A percentile compares a stretch with the other conserved stretches of the same genome.
phyloP scores from a whole-genome alignment of 2,113 vertebrate genomes.

The Malurus elegans region DNA sequence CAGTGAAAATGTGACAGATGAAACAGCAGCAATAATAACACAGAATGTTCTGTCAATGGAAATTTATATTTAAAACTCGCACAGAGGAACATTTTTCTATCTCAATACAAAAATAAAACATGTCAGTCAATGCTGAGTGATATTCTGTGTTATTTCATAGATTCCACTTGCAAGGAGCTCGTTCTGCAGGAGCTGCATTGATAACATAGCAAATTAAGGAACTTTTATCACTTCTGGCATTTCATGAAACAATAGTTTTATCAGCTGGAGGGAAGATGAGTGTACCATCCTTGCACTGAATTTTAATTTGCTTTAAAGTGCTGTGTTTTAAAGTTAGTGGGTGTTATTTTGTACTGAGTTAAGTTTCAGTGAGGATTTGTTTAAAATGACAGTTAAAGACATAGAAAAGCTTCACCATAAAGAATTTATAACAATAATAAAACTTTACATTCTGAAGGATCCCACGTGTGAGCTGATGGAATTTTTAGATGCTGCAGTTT shows the following conservation, averaged over 20 bases:
- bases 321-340: not conserved
- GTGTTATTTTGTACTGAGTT: not conserved
- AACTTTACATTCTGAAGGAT: not conserved
- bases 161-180: not conserved
- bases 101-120: slow-evolving; percentile 37
- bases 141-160: not conserved
- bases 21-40: slow-evolving; percentile 18
- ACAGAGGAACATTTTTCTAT: not conserved
- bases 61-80: slow-evolving; percentile 11
- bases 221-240: not conserved
- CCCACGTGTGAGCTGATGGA: not conserved
- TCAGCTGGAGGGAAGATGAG: not conserved
- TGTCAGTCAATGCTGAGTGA: slow-evolving; percentile 14
- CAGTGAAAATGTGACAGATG: slow-evolving; percentile 7
- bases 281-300: not conserved
- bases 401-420: not conserved
- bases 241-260: not conserved
- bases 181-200: not conserved
- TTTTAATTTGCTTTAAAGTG: not conserved
- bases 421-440: not conserved
- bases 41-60: slow-evolving; percentile 46
- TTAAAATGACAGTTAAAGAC: not conserved
- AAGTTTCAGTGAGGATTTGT: not conserved
- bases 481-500: not conserved
- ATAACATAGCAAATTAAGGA: not conserved